Conservation (phyloP, 2,797 vertebrate species). For the Sebastes nivosus region DNA sequence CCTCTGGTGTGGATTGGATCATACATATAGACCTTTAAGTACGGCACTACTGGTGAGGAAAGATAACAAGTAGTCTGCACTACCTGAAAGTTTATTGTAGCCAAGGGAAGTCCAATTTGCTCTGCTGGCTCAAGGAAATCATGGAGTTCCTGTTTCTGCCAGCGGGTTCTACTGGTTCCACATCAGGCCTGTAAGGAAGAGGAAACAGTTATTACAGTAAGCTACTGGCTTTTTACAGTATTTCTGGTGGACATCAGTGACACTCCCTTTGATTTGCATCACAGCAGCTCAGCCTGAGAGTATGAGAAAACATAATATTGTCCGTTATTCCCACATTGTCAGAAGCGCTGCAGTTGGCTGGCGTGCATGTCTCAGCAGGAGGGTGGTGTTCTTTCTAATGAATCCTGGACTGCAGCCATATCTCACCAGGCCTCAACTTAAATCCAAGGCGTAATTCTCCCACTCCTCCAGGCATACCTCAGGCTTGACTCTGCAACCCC, state of each 20-base stretch:
- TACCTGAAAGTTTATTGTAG: conserved; percentile 70
- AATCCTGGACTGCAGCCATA: conserved; percentile 56
- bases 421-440: conserved; percentile 55
- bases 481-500: conserved; percentile 57
- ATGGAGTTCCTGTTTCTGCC: conserved; percentile 87
- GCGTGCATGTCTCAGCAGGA: conserved; percentile 22
- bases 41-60: background rate
- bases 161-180: conserved; percentile 66
- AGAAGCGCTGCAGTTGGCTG: background rate
- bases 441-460: conserved; percentile 54
- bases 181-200: conserved; percentile 79
- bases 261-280: background rate
- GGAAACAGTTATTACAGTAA: background rate
- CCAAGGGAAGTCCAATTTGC: conserved; percentile 81
- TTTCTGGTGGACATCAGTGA: background rate
- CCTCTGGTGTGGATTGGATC: too few relatives aligned
- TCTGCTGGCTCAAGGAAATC: conserved; percentile 82
- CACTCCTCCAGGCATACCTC: conserved; percentile 71
- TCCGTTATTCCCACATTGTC: background rate
- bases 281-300: background rate
- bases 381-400: conserved; percentile 37
- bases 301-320: background rate
- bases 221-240: background rate
- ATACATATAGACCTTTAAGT: too few relatives aligned
- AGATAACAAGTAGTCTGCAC: background rate